These are phyloP conservation scores for Leptopilina clavipes DNA, from an alignment of 1,140 invertebrate genomes.

Conservation along the genomic window DNA sequence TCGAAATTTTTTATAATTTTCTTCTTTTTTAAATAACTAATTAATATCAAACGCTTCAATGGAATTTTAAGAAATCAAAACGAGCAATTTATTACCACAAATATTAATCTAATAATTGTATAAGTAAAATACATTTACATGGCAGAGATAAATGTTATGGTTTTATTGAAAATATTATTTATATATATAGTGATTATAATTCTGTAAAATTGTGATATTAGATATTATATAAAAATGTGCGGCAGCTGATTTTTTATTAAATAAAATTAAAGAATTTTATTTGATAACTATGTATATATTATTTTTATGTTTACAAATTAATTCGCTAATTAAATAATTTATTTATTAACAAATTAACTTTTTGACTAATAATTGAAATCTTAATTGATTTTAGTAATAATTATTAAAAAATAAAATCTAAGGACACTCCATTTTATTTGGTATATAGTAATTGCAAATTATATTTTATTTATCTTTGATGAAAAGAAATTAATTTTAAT, in stretches of 20 bases:
- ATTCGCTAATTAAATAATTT: not conserved
- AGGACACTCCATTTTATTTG: too few species aligned
- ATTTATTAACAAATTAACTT: too few species aligned
- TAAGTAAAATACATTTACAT: not conserved
- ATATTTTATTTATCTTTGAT: not conserved
- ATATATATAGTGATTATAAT: not conserved
- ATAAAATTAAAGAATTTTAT: not conserved
- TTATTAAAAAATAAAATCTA: too few species aligned
- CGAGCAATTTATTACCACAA: not conserved
- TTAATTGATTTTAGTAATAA: too few species aligned
- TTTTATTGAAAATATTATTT: not conserved
- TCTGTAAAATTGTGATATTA: not conserved
- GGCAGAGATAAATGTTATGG: conserved; percentile 5
- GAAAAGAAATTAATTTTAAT: not conserved
- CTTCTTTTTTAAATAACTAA: too few species aligned
- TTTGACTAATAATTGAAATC: too few species aligned
- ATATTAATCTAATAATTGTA: not conserved
- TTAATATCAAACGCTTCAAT: too few species aligned
- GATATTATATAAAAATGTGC: not conserved
- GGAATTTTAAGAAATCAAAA: too few species aligned
- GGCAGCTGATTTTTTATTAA: not conserved
- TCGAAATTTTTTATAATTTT: too few species aligned
- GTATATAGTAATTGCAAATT: too few species aligned
- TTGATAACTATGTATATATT: not conserved
- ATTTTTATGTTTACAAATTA: too few species aligned